Evolutionary conservation across 2,797 vertebrate genomes (phyloP), one percentile per base, ranked within the genome.

Genomic region (Erpetoichthys calabaricus): DNA sequence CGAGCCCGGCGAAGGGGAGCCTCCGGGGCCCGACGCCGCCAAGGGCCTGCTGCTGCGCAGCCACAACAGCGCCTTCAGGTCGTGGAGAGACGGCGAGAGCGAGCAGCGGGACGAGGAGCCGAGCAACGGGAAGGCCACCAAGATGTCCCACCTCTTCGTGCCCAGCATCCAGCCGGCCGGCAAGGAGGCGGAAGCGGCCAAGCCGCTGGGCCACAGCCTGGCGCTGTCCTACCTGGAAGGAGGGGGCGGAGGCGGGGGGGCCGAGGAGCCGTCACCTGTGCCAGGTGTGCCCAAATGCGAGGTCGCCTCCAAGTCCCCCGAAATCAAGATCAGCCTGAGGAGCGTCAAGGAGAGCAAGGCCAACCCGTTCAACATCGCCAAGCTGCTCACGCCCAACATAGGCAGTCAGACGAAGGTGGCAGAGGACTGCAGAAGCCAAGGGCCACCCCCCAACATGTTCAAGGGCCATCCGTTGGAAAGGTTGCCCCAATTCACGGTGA

Each of bases 121-220:
- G 1, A 71, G 68, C 55, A 64, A 74, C 66, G 72, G 67, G 64
- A 85, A 83, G 69, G 70, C 80, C 54, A 92, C 88, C 44, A 91
- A 93, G 73, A 86, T 93, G 77, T 91, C 94, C 2, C 89, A 85
- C 60, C 80, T 97, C 47, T 97, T 93, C 70, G 90, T 99, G 43
- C 91, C 94, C 4, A 88, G 84, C 70, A 91, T 88, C 47, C 92
- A 92, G 73, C 81, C 87, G 60, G 76, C 67, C 1, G 67, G 83
- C 54, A 89, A 81, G 59, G 86, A 89, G 49, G 86, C 75, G 62
- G 80, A 82, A 52, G 59, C 68, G 0, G 66, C 55, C 49, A 82
- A 81, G 5, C 60, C 64, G 50, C 41, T 50, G 61, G 69, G 66
- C 45, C 78, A 73, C 3, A 61, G 76, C 25, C 55, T 10, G 4